A percentile compares a stretch with the other conserved stretches of the same genome.
Evolutionary conservation across 1,140 invertebrate genomes (phyloP).

Genomic region (Arctopsyche grandis): DNA sequence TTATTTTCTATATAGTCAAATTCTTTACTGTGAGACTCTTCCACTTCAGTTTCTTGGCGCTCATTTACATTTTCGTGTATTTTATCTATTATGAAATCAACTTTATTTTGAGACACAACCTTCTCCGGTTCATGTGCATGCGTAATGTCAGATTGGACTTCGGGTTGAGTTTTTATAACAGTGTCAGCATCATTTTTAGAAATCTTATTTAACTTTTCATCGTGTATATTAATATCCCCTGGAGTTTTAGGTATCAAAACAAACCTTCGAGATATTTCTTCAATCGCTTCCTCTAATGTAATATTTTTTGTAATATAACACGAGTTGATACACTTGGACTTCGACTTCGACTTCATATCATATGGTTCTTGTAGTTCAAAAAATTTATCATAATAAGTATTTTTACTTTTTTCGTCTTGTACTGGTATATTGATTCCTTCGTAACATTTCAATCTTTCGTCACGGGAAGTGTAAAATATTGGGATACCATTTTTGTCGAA

Average conservation of each 20-base stretch:
- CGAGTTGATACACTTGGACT: neutral
- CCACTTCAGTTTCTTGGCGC: too few relatives aligned
- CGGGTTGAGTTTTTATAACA: neutral
- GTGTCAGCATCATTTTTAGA: neutral
- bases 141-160: neutral
- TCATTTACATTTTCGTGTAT: neutral
- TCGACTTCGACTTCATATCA: neutral
- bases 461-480: too few relatives aligned
- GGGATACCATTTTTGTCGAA: neutral
- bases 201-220: neutral
- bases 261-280: slow-evolving; percentile 52
- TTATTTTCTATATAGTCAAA: neutral
- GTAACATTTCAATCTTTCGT: too few relatives aligned
- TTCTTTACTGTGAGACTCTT: slow-evolving; percentile 2
- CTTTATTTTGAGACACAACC: neutral
- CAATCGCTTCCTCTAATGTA: slow-evolving; percentile 51
- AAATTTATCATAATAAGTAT: too few relatives aligned
- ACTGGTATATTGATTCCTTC: too few relatives aligned
- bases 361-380: neutral
- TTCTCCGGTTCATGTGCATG: neutral
- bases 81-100: neutral
- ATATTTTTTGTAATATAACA: slow-evolving; percentile 44
- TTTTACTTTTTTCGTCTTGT: too few relatives aligned
- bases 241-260: slow-evolving; percentile 51
- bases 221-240: neutral